phyloP scores from a whole-genome alignment of 92 coral and sea anemone species.

The Blastomussa wellsi region DNA sequence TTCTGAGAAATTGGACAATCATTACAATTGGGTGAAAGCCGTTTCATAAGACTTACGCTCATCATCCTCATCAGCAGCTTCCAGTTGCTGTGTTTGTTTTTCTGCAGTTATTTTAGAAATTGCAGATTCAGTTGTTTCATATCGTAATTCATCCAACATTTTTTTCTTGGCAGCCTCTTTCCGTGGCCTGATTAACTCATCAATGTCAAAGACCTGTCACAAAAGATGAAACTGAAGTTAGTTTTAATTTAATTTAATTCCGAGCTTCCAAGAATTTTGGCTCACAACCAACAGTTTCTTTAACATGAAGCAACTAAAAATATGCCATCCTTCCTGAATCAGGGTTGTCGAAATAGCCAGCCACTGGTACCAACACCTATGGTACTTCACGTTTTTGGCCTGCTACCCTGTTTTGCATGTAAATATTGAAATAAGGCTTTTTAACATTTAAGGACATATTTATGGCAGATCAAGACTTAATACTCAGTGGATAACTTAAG shows the following conservation, averaged over 20 bases:
- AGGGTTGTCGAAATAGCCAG: too few relatives aligned
- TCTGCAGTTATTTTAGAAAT: slow-evolving; percentile 84
- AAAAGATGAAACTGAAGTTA: not conserved
- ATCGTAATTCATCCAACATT: slow-evolving; percentile 83
- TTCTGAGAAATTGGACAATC: too few relatives aligned
- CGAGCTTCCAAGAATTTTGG: not conserved
- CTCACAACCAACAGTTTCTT: not conserved
- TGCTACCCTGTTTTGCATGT: too few relatives aligned
- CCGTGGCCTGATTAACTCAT: slow-evolving; percentile 75
- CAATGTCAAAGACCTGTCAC: slow-evolving; percentile 74
- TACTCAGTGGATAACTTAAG: too few relatives aligned
- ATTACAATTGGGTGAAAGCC: not conserved
- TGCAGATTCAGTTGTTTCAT: slow-evolving; percentile 85
- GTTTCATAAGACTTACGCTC: slow-evolving; percentile 45
- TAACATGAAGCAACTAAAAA: too few relatives aligned
- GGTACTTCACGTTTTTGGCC: too few relatives aligned
- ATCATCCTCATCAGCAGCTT: slow-evolving; percentile 76
- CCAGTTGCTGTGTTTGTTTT: slow-evolving; percentile 64
- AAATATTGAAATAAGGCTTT: too few relatives aligned
- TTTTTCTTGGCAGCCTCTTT: slow-evolving; percentile 89
- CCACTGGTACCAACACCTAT: too few relatives aligned
- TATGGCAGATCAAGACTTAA: too few relatives aligned
- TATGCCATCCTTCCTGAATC: too few relatives aligned
- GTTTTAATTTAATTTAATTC: not conserved
- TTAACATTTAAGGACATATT: too few relatives aligned